Evolutionary conservation across 2,888 invertebrate genomes (phyloP), one percentile per base, ranked within the genome.

Genomic region (Rhopalosiphum nymphaeae): DNA sequence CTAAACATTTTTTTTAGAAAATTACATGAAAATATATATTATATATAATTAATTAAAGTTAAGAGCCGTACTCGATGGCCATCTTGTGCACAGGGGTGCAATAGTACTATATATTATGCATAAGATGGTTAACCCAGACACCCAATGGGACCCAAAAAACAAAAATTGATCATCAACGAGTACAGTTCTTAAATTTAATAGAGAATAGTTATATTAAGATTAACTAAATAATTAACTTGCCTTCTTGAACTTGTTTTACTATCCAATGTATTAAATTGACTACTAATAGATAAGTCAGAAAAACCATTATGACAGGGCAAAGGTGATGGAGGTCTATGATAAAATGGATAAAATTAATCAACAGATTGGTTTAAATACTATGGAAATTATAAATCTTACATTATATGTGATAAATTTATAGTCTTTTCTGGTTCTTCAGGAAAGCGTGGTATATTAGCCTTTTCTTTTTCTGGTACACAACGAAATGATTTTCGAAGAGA

Each of bases 401-500:
- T 99, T 96, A 99, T 99, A 96, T 99, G 99, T 95, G 99, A 98
- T 78, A 99, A 97, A 96, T 99, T 99, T 95, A 99, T 97, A 3
- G 99, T 98, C 96, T 99, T 98, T 96, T 99, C 99, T 0, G 99
- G 99, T 95, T 98, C 98, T 96, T 99, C 99, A 42, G 98, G 99
- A 96, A 99, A 99, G 95, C 98, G 97, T 95, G 99, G 98, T 95
- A 98, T 97, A 95, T 97, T 97, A 95, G 97, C 96, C 94, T 98
- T 97, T 95, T 97, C 97, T 95, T 98, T 98, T 96, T 98, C 98
- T 93, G 99, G 99, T 95, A 99, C 98, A 96, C 99, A 99, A 95
- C 99, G 98, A 96, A 99, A 98, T 95, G 99, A 99, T 96, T 99
- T 99, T 95, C 99, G 97, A 95, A 99, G 97, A 61, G 99, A 99